These are phyloP conservation scores for Microplitis deprimator DNA, from an alignment of 2,888 invertebrate genomes.

Conservation along the genomic window DNA sequence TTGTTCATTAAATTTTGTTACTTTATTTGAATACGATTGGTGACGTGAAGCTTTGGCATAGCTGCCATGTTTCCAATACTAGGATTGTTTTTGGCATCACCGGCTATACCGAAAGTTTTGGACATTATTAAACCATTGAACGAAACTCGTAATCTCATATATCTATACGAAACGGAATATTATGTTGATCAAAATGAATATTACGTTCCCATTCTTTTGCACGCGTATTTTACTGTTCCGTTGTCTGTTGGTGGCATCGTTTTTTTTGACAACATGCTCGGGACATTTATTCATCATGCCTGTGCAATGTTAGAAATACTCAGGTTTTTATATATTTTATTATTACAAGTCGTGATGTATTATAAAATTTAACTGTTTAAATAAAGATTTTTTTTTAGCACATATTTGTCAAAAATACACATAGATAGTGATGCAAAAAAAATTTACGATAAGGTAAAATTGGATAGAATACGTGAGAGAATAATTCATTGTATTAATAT, in stretches of 20 bases:
- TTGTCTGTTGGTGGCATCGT: conserved; percentile 36
- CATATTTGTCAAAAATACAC: not conserved
- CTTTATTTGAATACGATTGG: not conserved
- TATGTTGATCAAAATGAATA: conserved; percentile 43
- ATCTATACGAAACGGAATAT: conserved; percentile 46
- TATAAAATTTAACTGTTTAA: not conserved
- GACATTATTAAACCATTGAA: conserved; percentile 47
- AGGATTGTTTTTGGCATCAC: conserved; percentile 40
- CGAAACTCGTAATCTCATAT: conserved; percentile 42
- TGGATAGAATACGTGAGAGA: conserved; percentile 26
- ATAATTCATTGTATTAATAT: conserved; percentile 44
- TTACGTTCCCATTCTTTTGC: conserved; percentile 43
- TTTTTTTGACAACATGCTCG: conserved; percentile 41
- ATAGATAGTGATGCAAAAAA: not conserved
- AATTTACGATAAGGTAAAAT: not conserved
- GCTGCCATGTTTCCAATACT: conserved; percentile 18
- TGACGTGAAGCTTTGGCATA: conserved; percentile 7
- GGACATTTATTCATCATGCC: conserved; percentile 43
- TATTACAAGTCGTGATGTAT: not conserved
- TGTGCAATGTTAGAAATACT: conserved; percentile 43
- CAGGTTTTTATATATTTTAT: conserved; percentile 36
- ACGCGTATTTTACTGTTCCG: conserved; percentile 42
- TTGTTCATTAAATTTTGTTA: not conserved
- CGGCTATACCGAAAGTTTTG: conserved; percentile 44
- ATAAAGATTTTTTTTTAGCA: not conserved